These are phyloP conservation scores for Falco rusticolus DNA, from an alignment of 2,797 vertebrate species.

Conservation along the genomic window DNA sequence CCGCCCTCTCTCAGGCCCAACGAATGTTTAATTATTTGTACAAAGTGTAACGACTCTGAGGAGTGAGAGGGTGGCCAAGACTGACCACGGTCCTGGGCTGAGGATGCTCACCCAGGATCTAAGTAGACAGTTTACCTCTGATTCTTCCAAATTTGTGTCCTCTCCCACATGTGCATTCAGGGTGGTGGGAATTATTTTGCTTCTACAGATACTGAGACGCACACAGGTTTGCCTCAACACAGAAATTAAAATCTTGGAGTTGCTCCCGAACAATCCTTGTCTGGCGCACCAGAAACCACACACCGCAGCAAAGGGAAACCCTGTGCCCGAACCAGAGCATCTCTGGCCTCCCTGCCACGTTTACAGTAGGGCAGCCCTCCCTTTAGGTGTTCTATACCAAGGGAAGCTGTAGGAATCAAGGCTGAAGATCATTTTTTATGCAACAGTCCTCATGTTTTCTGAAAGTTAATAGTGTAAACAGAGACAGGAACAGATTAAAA, in stretches of 20 bases:
- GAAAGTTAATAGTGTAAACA: background rate
- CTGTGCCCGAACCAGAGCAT: background rate
- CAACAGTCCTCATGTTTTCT: background rate
- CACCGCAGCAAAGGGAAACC: background rate
- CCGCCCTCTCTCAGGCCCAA: background rate
- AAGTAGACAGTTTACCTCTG: background rate
- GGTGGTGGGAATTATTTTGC: background rate
- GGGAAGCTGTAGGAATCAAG: background rate
- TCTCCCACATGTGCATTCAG: background rate
- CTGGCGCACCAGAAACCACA: background rate
- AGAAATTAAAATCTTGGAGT: background rate
- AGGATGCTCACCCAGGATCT: background rate
- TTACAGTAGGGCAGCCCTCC: background rate
- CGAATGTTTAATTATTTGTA: conserved; percentile 25
- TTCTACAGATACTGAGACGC: background rate
- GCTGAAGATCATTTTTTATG: background rate
- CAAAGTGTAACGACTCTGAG: background rate
- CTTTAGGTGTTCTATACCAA: background rate
- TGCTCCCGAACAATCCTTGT: background rate
- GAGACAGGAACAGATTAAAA: background rate
- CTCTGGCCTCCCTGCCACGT: background rate
- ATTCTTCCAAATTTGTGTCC: background rate
- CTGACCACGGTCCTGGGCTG: background rate
- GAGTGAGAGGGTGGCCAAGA: background rate
- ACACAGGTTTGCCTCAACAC: background rate